Conservation (phyloP, 2,797 vertebrate species). For the Xyrichtys novacula region DNA sequence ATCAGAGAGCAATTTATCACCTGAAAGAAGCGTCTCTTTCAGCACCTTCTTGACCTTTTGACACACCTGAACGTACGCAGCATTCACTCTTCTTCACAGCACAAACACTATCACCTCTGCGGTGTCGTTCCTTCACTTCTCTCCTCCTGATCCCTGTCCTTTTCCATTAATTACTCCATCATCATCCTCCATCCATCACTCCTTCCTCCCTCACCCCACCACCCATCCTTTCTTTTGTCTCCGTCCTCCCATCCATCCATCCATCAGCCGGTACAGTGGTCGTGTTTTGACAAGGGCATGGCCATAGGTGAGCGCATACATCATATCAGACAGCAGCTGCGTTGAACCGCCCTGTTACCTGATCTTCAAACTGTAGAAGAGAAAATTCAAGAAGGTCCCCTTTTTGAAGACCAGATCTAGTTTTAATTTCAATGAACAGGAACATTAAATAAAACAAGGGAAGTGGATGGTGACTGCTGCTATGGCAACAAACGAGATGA, state of each 20-base stretch:
- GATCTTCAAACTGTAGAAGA: too few species aligned
- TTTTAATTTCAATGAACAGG: too few species aligned
- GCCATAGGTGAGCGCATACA: slow-evolving; percentile 55
- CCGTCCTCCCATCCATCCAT: slow-evolving; percentile 52
- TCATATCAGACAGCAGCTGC: slow-evolving; percentile 55
- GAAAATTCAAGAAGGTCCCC: too few species aligned
- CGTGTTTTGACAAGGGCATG: slow-evolving; percentile 78
- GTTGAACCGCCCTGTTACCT: slow-evolving; percentile 18
- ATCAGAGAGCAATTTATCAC: slow-evolving; percentile 61
- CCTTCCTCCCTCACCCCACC: slow-evolving; percentile 39
- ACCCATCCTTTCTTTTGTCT: slow-evolving; percentile 53
- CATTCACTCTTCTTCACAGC: neutral
- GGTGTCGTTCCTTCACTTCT: slow-evolving; percentile 31
- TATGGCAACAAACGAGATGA: too few species aligned
- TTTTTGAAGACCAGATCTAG: too few species aligned
- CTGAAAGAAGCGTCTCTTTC: neutral
- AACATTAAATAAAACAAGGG: too few species aligned
- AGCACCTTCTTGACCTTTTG: neutral
- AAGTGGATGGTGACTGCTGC: too few species aligned
- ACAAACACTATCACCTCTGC: neutral
- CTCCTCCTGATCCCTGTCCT: slow-evolving; percentile 57
- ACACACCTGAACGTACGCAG: neutral
- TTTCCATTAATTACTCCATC: slow-evolving; percentile 67
- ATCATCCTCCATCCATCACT: slow-evolving; percentile 69
- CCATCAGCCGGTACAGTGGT: slow-evolving; percentile 65